phyloP scores from a whole-genome alignment of 2,888 invertebrate genomes.

The Eucriotettix oculatus region DNA sequence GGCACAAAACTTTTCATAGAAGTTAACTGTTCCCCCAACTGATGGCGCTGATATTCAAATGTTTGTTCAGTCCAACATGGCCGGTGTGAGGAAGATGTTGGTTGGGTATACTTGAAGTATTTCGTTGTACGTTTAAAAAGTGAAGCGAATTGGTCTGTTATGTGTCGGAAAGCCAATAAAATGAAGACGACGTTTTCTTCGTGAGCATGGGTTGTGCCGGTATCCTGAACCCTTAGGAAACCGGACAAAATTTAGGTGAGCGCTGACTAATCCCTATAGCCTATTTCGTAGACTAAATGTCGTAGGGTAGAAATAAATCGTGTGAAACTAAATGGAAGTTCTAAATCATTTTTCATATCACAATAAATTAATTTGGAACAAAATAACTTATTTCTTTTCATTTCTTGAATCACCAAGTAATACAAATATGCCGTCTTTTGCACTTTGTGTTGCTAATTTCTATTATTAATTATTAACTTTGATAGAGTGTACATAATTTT shows the following conservation, averaged over 20 bases:
- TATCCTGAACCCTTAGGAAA: slow-evolving; percentile 9
- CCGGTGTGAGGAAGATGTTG: slow-evolving; percentile 5
- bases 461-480: too few relatives aligned
- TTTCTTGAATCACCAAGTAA: too few relatives aligned
- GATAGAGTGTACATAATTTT: too few relatives aligned
- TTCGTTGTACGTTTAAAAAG: not conserved
- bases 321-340: too few relatives aligned
- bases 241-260: slow-evolving; percentile 1
- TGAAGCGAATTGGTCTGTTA: not conserved
- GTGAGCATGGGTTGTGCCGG: slow-evolving; percentile 8
- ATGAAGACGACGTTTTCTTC: not conserved
- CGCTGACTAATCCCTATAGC: not conserved
- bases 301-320: too few relatives aligned
- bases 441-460: too few relatives aligned
- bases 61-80: slow-evolving; percentile 8
- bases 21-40: slow-evolving; percentile 1
- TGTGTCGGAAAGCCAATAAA: slow-evolving; percentile 2
- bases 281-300: too few relatives aligned
- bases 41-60: slow-evolving; percentile 17
- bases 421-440: too few relatives aligned
- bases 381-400: too few relatives aligned
- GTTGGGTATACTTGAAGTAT: slow-evolving; percentile 5
- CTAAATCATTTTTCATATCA: too few relatives aligned
- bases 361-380: too few relatives aligned
- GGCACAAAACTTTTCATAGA: too few relatives aligned